Evolutionary conservation across 2,888 invertebrate species (phyloP).

Genomic region (Disparrhopalites patrizii): DNA sequence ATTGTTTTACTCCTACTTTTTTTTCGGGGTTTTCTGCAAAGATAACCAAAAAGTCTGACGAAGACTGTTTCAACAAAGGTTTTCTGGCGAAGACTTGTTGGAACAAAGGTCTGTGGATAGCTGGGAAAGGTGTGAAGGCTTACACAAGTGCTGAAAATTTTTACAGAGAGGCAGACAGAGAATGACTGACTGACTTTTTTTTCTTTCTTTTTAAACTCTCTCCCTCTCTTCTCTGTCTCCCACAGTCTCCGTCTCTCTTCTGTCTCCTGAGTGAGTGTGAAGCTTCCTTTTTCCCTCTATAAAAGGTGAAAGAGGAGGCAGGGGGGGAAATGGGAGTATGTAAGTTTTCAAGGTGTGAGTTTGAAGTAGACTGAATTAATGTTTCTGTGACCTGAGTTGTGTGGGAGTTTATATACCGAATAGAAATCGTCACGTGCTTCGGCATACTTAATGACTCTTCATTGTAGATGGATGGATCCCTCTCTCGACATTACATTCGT

Average conservation of each 20-base stretch:
- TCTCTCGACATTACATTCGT: conserved; percentile 11
- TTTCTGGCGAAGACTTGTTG: too few relatives aligned
- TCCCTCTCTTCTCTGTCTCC: too few relatives aligned
- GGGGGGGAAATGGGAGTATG: conserved; percentile 26
- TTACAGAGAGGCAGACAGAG: conserved; percentile 14
- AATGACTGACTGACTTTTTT: too few relatives aligned
- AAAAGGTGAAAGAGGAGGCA: conserved; percentile 24
- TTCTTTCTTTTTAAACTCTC: too few relatives aligned
- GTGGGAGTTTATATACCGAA: conserved; percentile 48
- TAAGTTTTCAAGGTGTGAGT: conserved; percentile 32
- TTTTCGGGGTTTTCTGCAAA: too few relatives aligned
- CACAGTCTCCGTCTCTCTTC: too few relatives aligned
- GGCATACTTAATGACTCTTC: conserved; percentile 45
- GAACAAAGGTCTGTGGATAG: too few relatives aligned
- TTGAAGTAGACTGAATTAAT: conserved; percentile 44
- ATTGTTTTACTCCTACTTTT: too few relatives aligned
- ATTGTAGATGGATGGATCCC: conserved; percentile 26
- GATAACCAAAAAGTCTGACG: too few relatives aligned
- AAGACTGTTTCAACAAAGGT: too few relatives aligned
- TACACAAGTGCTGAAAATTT: conserved; percentile 18
- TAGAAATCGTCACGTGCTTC: conserved; percentile 47
- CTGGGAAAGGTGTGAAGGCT: conserved; percentile 14
- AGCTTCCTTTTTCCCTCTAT: conserved; percentile 10
- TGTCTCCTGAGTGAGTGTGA: too few relatives aligned
- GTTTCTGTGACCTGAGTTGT: conserved; percentile 44